Conservation (phyloP, 2,888 invertebrate genomes). For the Punctoribates punctum region DNA sequence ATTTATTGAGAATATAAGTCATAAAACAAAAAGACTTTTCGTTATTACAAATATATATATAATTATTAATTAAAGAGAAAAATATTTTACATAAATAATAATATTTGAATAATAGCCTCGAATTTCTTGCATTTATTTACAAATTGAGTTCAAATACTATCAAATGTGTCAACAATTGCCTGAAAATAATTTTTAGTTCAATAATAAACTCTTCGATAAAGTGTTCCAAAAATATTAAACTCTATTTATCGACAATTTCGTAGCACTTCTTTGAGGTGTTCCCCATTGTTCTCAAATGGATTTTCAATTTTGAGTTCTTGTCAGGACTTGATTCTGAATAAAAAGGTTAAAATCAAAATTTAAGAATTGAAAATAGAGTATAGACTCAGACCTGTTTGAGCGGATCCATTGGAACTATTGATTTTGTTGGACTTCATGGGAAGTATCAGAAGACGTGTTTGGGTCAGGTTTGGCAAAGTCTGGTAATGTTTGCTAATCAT, state of each 20-base stretch:
- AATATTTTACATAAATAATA: background rate
- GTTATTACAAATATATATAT: no score
- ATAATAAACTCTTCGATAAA: background rate
- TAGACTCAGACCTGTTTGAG: background rate
- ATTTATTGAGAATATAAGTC: no score
- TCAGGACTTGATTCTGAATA: constrained; percentile 4
- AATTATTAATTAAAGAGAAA: no score
- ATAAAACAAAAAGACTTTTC: no score
- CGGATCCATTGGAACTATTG: background rate
- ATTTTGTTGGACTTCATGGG: background rate
- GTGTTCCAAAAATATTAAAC: background rate
- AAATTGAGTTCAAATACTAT: background rate
- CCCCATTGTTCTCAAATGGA: constrained; percentile 31
- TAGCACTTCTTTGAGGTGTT: constrained; percentile 30
- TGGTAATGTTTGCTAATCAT: constrained; percentile 32
- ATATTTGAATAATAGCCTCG: background rate
- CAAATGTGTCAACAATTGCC: constrained; percentile 1
- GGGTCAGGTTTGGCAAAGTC: constrained; percentile 10
- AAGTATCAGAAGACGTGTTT: background rate
- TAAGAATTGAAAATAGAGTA: background rate
- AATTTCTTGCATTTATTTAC: background rate
- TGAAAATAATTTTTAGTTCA: background rate
- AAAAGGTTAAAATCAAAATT: background rate
- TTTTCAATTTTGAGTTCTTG: constrained; percentile 23
- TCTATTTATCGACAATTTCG: constrained; percentile 32